Evolutionary conservation across 2,113 vertebrate species (phyloP).

Genomic region (Perca fluviatilis): DNA sequence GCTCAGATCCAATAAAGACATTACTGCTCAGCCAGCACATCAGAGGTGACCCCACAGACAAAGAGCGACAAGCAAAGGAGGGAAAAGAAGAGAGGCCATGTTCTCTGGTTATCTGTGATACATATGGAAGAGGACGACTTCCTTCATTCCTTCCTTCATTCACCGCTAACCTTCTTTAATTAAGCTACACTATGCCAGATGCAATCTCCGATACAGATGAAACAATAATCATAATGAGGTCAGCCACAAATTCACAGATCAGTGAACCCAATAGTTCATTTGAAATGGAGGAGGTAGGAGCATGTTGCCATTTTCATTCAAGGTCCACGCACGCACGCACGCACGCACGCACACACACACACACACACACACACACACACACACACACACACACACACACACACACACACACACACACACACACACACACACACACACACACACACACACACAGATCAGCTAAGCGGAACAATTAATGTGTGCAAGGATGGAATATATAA

Average conservation of each 20-base stretch:
- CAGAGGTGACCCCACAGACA: conserved; percentile 44
- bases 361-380: conserved; percentile 4
- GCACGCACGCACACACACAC: neutral
- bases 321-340: conserved; percentile 35
- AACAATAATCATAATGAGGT: conserved; percentile 67
- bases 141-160: neutral
- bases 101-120: conserved; percentile 9
- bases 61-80: neutral
- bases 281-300: conserved; percentile 11
- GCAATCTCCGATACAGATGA: conserved; percentile 41
- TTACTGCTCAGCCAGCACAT: conserved; percentile 51
- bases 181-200: conserved; percentile 24
- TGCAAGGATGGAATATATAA: conserved; percentile 49
- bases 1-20: conserved; percentile 49
- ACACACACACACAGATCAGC: conserved; percentile 46
- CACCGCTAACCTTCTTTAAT: conserved; percentile 45
- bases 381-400: conserved; percentile 16
- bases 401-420: conserved; percentile 1
- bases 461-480: conserved; percentile 65
- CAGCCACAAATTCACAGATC: conserved; percentile 45
- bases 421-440: neutral
- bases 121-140: conserved; percentile 5
- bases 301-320: conserved; percentile 46
- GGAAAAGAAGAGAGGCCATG: no score
- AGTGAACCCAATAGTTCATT: conserved; percentile 52